These are phyloP conservation scores for Elaphurus davidianus DNA, from an alignment of 2,113 vertebrate genomes.

Conservation along the genomic window DNA sequence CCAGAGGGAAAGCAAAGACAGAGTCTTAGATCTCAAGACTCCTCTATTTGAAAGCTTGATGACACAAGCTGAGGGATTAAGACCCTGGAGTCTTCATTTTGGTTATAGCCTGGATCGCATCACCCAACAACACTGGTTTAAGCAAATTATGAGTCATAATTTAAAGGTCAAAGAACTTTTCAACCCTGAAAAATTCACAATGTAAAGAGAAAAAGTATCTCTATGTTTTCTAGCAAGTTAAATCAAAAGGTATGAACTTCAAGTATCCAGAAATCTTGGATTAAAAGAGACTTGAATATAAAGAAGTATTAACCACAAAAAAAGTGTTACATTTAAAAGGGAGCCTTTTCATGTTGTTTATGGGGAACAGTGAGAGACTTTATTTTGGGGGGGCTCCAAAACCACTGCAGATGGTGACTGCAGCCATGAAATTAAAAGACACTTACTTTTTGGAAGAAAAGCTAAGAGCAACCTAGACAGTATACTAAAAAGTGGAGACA, in stretches of 20 bases:
- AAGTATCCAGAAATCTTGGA: neutral
- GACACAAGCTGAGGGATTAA: neutral
- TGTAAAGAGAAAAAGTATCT: neutral
- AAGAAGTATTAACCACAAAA: conserved; percentile 22
- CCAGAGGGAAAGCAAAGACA: neutral
- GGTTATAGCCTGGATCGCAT: neutral
- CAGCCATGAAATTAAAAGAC: neutral
- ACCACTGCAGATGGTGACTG: neutral
- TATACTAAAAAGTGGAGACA: neutral
- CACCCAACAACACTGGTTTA: neutral
- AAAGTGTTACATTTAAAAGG: conserved; percentile 27
- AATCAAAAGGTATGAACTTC: conserved; percentile 20
- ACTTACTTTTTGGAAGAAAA: neutral
- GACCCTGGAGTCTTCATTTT: neutral
- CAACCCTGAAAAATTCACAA: conserved; percentile 29
- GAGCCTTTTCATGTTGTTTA: neutral
- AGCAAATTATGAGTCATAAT: conserved; percentile 39
- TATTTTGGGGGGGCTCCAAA: neutral
- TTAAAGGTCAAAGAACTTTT: conserved; percentile 55
- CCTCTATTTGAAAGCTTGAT: neutral
- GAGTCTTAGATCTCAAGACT: neutral
- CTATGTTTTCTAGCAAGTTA: conserved; percentile 34
- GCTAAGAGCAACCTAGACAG: neutral
- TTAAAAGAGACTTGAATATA: conserved; percentile 19
- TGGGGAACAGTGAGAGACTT: neutral